A percentile compares a stretch with the other conserved stretches of the same genome.
These are phyloP conservation scores for Oscheius sp. DNA, from an alignment of 1,140 invertebrate genomes.

Conservation along the genomic window DNA sequence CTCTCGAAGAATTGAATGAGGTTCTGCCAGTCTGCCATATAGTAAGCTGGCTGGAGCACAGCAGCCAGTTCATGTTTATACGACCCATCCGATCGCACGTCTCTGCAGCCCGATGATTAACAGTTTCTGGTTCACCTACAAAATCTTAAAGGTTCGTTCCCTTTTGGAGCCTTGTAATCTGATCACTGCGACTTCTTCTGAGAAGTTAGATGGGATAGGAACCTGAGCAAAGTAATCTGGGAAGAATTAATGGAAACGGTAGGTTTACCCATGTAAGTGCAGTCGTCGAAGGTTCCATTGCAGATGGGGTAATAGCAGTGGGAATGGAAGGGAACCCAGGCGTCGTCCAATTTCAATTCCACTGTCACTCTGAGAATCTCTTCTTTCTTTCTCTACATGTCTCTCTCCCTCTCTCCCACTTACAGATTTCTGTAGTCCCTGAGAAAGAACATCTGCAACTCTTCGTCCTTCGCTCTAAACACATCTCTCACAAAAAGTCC, in stretches of 20 bases:
- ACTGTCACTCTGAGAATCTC: background rate
- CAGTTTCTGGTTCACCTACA: background rate
- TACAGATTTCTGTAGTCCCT: background rate
- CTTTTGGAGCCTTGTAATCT: no score
- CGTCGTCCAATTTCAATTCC: background rate
- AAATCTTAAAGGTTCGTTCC: background rate
- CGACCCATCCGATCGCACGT: background rate
- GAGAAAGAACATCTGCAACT: background rate
- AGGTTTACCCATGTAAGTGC: background rate
- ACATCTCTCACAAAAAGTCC: background rate
- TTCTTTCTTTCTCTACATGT: background rate
- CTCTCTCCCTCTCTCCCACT: no score
- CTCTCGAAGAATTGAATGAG: slow-evolving; percentile 17
- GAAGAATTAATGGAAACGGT: background rate
- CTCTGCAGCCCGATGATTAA: background rate
- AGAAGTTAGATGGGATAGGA: no score
- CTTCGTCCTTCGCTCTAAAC: background rate
- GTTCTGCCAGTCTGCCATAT: slow-evolving; percentile 14
- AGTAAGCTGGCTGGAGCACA: slow-evolving; percentile 1
- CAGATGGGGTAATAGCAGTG: background rate
- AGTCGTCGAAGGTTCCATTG: background rate
- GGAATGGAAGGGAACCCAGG: background rate
- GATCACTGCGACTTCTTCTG: no score
- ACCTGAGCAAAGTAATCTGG: no score
- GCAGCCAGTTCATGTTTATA: slow-evolving; percentile 2